Base-by-base conservation (phyloP, 2,888 invertebrate genomes). In the Oegoconia quadripuncta region DNA sequence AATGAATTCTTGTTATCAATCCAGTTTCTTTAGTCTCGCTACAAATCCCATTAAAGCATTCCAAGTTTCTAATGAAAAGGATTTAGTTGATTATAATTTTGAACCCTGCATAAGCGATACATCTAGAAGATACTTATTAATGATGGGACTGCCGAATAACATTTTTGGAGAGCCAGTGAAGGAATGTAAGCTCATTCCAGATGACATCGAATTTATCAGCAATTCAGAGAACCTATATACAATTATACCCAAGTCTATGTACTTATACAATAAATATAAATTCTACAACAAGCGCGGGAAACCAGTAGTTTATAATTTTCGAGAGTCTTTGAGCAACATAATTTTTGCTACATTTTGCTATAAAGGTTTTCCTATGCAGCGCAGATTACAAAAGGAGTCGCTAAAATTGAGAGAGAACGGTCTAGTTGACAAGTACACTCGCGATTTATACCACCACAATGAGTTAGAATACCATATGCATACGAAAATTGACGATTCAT, bases 341-440 rank as follows among this genome's bases (percentile, higher is more conserved):
- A 55, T 76, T 2, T 76, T 71, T 32, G 62, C 64, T 1, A 65
- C 71, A 11, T 80, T 63, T 25, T 48, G 73, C 3, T 66, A 72
- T 33, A 79, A 78, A 46, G 81, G 79, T 0, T 80, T 80, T 39
- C 79, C 78, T 2, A 40, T 68, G 22, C 5, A 41, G 0, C 37
- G 59, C 0, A 50, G 46, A 7, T 34, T 78, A 3, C 48, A 65
- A 12, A 4, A 22, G 1, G 43, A 52, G 2, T 45, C 62, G 1
- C 42, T 78, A 0, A 46, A 54, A 2, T 32, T 80, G 6, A 52
- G 64, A 25, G 77, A 79, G 34, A 63, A 51, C 11, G 80, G 80
- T 6, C 38, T 76, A 3, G 50, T 67, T 1, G 46, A 55, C 0
- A 61, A 60, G 27, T 40, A 37, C 2, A 7, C 55, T 11, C 12